Conservation (phyloP, 1,140 invertebrate species). For the Luehdorfia chinensis region DNA sequence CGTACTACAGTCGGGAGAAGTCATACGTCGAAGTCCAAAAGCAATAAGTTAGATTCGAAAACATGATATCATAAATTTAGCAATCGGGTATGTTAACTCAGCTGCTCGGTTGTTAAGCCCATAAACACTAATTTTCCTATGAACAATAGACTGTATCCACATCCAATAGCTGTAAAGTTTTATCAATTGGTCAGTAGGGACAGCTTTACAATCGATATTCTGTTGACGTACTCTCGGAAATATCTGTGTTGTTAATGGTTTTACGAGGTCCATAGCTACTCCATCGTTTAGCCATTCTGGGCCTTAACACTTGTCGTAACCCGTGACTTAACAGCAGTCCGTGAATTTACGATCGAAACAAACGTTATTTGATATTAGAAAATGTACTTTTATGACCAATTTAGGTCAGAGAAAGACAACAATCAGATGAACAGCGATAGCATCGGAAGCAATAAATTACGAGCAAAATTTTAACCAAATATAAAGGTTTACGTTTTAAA, state of each 20-base stretch:
- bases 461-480: no score
- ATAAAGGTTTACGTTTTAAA: no score
- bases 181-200: slow-evolving; percentile 8
- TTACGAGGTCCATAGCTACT: slow-evolving; percentile 9
- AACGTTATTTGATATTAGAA: neutral
- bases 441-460: no score
- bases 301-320: no score
- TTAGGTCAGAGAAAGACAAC: no score
- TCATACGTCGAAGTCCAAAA: no score
- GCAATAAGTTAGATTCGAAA: no score
- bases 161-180: neutral
- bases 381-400: neutral
- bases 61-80: no score
- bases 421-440: no score
- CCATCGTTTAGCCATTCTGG: slow-evolving; percentile 2
- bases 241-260: slow-evolving; percentile 13
- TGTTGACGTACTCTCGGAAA: slow-evolving; percentile 6
- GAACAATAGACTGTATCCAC: slow-evolving; percentile 6
- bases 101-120: neutral
- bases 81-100: no score
- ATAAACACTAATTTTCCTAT: slow-evolving; percentile 12
- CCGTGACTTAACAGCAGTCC: neutral
- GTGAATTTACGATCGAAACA: neutral
- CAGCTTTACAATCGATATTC: slow-evolving; percentile 15
- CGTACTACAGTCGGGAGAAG: no score